Evolutionary conservation across 1,140 invertebrate species (phyloP).

Genomic region (Brachionus rotundiformis): DNA sequence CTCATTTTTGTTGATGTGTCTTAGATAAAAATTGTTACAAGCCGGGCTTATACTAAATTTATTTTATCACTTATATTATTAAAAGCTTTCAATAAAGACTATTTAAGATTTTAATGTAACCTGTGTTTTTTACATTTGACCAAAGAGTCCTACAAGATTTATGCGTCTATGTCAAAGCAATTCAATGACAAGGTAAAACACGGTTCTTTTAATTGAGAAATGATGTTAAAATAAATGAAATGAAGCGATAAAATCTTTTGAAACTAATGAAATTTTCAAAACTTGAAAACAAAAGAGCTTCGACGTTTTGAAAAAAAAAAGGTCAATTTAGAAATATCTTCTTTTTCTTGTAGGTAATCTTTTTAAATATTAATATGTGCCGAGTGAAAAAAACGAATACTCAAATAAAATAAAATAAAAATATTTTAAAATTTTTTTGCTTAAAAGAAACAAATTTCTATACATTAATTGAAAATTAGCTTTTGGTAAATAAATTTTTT

Average conservation of each 20-base stretch:
- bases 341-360: slow-evolving; percentile 5
- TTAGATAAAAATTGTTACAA: slow-evolving; percentile 14
- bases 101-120: slow-evolving; percentile 16
- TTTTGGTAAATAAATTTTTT: not conserved
- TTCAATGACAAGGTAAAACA: slow-evolving; percentile 27
- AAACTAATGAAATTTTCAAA: slow-evolving; percentile 21
- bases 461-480: slow-evolving; percentile 16
- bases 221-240: slow-evolving; percentile 37
- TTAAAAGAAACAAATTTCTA: not conserved
- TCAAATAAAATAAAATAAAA: not conserved
- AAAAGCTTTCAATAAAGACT: slow-evolving; percentile 3
- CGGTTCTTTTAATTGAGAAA: slow-evolving; percentile 28
- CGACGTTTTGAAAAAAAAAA: slow-evolving; percentile 6
- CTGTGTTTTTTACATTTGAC: not conserved
- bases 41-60: slow-evolving; percentile 6
- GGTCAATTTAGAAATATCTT: slow-evolving; percentile 32
- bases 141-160: slow-evolving; percentile 3
- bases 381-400: not conserved
- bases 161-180: slow-evolving; percentile 36
- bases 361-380: slow-evolving; percentile 22
- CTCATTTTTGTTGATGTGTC: slow-evolving; percentile 1
- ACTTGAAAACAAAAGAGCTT: not conserved
- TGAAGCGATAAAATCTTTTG: slow-evolving; percentile 20
- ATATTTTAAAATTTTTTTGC: not conserved
- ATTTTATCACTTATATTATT: slow-evolving; percentile 5